A percentile compares a stretch with the other conserved stretches of the same genome.
phyloP scores from a whole-genome alignment of 1,140 invertebrate species.

The Vanessa atalanta region DNA sequence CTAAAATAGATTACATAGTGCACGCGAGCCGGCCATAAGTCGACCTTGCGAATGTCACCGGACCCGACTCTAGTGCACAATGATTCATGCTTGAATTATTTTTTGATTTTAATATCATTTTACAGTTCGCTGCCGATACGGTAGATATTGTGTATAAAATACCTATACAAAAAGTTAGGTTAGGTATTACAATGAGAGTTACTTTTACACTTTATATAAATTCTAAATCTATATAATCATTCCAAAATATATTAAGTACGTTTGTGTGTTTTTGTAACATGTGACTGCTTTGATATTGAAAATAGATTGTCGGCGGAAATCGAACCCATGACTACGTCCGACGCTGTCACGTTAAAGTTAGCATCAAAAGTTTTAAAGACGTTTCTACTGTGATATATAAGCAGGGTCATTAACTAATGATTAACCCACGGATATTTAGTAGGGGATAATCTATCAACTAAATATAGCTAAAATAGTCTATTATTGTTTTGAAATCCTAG shows the following conservation, averaged over 20 bases:
- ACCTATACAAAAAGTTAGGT: too few relatives aligned
- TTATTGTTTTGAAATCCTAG: too few relatives aligned
- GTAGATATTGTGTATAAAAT: too few relatives aligned
- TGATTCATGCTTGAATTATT: conserved; percentile 39
- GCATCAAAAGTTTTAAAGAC: conserved; percentile 26
- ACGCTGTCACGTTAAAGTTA: conserved; percentile 26
- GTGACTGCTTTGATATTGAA: conserved; percentile 1
- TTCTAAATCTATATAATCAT: neutral
- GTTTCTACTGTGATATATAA: conserved; percentile 13
- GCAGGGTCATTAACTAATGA: conserved; percentile 42
- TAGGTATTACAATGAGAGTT: too few relatives aligned
- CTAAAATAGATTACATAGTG: conserved; percentile 26
- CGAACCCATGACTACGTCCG: conserved; percentile 42
- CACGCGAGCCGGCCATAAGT: conserved; percentile 22
- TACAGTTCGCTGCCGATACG: conserved; percentile 9
- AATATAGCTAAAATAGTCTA: conserved; percentile 56
- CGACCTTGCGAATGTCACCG: conserved; percentile 43
- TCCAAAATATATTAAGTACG: neutral
- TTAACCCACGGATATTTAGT: conserved; percentile 70
- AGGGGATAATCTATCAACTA: conserved; percentile 70
- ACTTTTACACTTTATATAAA: too few relatives aligned
- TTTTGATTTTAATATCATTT: conserved; percentile 27
- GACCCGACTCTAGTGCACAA: conserved; percentile 28
- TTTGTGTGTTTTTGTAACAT: neutral
- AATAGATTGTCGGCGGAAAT: conserved; percentile 31